phyloP scores from a whole-genome alignment of 2,888 invertebrate species.

The Macrostomum cliftonense region DNA sequence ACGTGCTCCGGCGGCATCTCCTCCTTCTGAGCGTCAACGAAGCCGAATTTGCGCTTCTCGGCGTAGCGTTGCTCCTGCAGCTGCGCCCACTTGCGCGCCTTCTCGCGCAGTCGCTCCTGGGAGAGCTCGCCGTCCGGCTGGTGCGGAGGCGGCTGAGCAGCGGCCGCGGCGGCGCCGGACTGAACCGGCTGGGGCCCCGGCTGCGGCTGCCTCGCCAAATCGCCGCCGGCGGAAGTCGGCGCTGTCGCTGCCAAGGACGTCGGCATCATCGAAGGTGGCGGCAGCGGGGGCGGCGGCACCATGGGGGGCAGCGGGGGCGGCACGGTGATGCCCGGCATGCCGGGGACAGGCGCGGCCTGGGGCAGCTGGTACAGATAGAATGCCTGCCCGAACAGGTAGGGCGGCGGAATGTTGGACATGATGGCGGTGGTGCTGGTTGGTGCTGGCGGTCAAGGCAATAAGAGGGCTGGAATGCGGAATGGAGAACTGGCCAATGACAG shows the following conservation, averaged over 20 bases:
- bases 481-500: too few relatives aligned
- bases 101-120: too few relatives aligned
- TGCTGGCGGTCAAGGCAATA: too few relatives aligned
- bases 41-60: constrained; percentile 93
- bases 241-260: constrained; percentile 8
- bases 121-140: neutral
- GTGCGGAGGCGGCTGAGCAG: constrained; percentile 1
- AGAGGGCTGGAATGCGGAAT: too few relatives aligned
- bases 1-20: constrained; percentile 99
- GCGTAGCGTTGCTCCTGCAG: constrained; percentile 93
- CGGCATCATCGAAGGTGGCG: constrained; percentile 11
- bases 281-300: constrained; percentile 13
- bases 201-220: constrained; percentile 3
- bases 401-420: too few relatives aligned
- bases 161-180: constrained; percentile 13
- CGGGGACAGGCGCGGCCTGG: too few relatives aligned
- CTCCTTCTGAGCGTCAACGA: constrained; percentile 95
- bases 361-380: too few relatives aligned
- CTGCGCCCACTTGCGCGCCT: constrained; percentile 72
- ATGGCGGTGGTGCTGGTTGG: too few relatives aligned
- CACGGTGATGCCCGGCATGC: too few relatives aligned
- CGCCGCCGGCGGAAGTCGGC: constrained; percentile 12
- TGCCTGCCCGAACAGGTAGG: too few relatives aligned
- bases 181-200: constrained; percentile 15
- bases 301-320: constrained; percentile 15